Evolutionary conservation across 2,888 invertebrate species (phyloP).

Genomic region (Orthosia gracilis): DNA sequence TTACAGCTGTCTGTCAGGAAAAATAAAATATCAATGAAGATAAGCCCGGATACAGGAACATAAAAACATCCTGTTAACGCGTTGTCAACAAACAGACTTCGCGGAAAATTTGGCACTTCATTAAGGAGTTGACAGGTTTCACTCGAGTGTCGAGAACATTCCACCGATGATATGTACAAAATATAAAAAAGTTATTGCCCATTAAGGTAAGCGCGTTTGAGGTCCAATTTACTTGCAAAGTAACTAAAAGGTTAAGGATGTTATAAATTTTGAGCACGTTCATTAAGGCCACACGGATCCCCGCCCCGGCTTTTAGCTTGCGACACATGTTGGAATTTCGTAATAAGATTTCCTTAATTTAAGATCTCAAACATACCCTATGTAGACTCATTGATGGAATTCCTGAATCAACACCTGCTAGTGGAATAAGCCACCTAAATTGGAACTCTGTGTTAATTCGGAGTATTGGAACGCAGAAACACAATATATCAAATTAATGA

Average conservation of each 20-base stretch:
- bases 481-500: slow-evolving; percentile 39
- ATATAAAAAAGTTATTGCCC: slow-evolving; percentile 65
- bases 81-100: slow-evolving; percentile 1
- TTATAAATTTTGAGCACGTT: slow-evolving; percentile 90
- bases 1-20: background rate
- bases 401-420: slow-evolving; percentile 69
- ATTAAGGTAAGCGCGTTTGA: slow-evolving; percentile 75
- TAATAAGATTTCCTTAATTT: slow-evolving; percentile 90
- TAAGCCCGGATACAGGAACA: background rate
- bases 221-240: slow-evolving; percentile 81
- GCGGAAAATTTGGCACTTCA: slow-evolving; percentile 23
- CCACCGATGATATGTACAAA: slow-evolving; percentile 25
- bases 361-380: slow-evolving; percentile 77
- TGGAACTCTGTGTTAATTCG: slow-evolving; percentile 46
- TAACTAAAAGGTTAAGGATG: slow-evolving; percentile 86
- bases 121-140: slow-evolving; percentile 16
- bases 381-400: slow-evolving; percentile 67
- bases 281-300: slow-evolving; percentile 84
- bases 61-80: slow-evolving; percentile 5
- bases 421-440: slow-evolving; percentile 58
- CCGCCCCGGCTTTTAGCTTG: slow-evolving; percentile 84
- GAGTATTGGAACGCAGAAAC: slow-evolving; percentile 34
- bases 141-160: slow-evolving; percentile 5
- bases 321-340: slow-evolving; percentile 90
- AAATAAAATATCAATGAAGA: background rate